Percentiles rank a stretch among this genome's conserved stretches.
Evolutionary conservation across 2,113 vertebrate species (phyloP).

Genomic region (Istiophorus platypterus): DNA sequence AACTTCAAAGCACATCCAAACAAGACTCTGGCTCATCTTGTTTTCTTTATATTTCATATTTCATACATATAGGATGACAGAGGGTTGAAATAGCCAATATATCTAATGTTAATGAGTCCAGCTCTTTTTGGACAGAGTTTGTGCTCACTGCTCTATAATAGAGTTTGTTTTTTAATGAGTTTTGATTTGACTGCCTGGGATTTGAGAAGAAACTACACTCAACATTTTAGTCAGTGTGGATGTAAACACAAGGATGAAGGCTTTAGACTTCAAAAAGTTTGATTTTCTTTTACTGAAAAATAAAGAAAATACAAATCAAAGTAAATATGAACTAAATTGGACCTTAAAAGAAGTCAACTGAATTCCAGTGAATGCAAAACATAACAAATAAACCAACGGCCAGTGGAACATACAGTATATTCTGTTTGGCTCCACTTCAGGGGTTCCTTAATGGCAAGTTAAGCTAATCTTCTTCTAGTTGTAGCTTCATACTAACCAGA

Average conservation of each 20-base stretch:
- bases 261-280: background rate
- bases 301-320: background rate
- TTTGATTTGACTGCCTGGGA: constrained; percentile 31
- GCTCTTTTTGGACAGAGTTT: constrained; percentile 1
- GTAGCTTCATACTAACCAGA: too few relatives aligned
- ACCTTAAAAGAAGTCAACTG: background rate
- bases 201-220: constrained; percentile 6
- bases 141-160: constrained; percentile 26
- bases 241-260: background rate
- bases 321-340: background rate
- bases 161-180: constrained; percentile 37
- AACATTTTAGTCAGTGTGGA: background rate
- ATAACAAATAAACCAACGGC: too few relatives aligned
- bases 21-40: background rate
- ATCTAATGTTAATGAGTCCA: constrained; percentile 44
- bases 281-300: background rate
- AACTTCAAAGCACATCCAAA: constrained; percentile 23
- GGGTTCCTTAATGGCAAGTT: too few relatives aligned
- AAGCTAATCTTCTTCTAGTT: too few relatives aligned
- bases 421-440: too few relatives aligned
- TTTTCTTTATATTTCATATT: constrained; percentile 26
- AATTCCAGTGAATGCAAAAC: background rate
- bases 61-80: background rate
- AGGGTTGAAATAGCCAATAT: constrained; percentile 15
- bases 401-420: too few relatives aligned